Evolutionary conservation across 1,140 invertebrate genomes (phyloP), one percentile per base, ranked within the genome.

Genomic region (Drosophila kepulauana): DNA sequence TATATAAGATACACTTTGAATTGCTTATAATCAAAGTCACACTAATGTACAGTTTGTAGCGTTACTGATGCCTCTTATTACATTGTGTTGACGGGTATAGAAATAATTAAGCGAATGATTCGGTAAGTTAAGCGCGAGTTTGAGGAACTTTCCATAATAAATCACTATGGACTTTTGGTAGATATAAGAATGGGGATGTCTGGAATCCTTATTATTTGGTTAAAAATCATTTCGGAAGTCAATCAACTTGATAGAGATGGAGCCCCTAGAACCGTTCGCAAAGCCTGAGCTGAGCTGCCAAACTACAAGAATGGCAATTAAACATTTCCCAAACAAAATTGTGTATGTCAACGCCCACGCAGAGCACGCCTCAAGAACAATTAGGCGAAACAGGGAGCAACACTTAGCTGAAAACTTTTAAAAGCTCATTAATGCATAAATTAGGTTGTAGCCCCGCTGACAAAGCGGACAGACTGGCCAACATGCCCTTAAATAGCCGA

Each of bases 361-460:
- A 28, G 30, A 15, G 15, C 46, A 68, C 66, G 58, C 72, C 66
- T 51, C 33, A n/a, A 52, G 25, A 64, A 58, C 71, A 78, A 68
- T 67, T 56, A 77, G 41, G 57, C 52, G 45, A 46, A 33, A 15
- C 65, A 59, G 16, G 41, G 33, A 56, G 61, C 65, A 56, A 70
- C 62, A 72, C 58, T 71, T 70, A 61, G 61, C 51, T 59, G 73
- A 66, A 74, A 84, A 89, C 86, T 90, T 89, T 88, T 89, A 89
- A 89, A 89, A 89, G 51, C 81, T 89, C 85, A 89, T 89, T 89
- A 89, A 81, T 85, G 85, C 85, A 89, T 89, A 89, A 74, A 89
- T 85, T 89, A 68, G 57, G 30, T 16, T 51, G 35, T 38, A 13
- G 58, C 20, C 20, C 52, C 20, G 51, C 35, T 58, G 43, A 5